phyloP scores from a whole-genome alignment of 1,140 invertebrate species.

The Octopus bimaculoides region DNA sequence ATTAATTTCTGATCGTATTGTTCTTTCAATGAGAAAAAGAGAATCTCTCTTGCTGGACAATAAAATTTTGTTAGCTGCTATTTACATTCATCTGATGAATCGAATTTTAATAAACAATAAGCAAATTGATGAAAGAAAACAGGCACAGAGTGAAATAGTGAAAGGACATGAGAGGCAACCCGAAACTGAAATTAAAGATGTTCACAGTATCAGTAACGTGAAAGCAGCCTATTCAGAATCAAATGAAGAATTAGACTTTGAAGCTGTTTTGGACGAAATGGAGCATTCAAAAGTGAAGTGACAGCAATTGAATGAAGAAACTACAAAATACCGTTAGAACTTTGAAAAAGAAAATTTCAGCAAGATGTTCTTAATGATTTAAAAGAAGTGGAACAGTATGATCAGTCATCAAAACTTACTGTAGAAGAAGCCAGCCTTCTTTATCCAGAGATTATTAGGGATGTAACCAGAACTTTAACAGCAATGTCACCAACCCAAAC shows the following conservation, averaged over 20 bases:
- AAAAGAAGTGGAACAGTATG: too few species aligned
- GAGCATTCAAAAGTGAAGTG: constrained; percentile 1
- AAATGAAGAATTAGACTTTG: neutral
- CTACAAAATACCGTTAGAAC: too few species aligned
- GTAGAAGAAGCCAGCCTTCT: too few species aligned
- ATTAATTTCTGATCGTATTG: neutral
- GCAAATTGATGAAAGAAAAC: neutral
- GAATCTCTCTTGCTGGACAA: neutral
- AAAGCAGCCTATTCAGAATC: neutral
- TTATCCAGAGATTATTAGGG: too few species aligned
- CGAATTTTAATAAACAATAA: neutral
- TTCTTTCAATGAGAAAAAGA: neutral
- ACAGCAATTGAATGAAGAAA: neutral
- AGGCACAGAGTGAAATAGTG: neutral
- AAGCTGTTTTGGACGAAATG: neutral
- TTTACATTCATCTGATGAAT: neutral
- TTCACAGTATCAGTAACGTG: neutral
- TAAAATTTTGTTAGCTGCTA: neutral
- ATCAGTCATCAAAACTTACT: too few species aligned
- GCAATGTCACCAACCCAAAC: too few species aligned
- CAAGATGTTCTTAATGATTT: too few species aligned
- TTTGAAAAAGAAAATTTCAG: too few species aligned
- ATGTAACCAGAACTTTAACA: too few species aligned
- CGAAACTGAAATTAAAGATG: neutral
- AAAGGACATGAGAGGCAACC: neutral